These are phyloP conservation scores for Cephus nigrinus DNA, from an alignment of 2,888 invertebrate species.

Conservation along the genomic window DNA sequence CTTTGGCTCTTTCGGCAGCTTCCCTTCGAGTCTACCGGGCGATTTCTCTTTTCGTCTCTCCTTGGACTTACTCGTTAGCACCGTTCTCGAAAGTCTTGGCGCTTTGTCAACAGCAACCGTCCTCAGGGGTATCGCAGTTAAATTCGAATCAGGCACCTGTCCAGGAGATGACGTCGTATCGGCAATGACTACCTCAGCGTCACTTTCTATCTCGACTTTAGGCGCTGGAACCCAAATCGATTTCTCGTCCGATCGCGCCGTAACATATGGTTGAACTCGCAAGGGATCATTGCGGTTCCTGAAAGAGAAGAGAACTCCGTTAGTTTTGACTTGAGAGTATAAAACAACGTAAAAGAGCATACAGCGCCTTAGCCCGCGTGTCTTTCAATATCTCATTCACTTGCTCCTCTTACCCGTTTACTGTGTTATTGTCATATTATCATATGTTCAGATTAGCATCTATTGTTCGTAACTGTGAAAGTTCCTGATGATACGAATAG, in stretches of 20 bases:
- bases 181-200: not conserved
- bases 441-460: too few relatives aligned
- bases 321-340: not conserved
- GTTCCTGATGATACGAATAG: too few relatives aligned
- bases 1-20: not conserved
- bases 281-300: slow-evolving; percentile 4
- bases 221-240: slow-evolving; percentile 9
- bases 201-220: slow-evolving; percentile 9
- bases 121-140: not conserved
- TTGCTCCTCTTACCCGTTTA: too few relatives aligned
- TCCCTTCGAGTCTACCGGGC: not conserved
- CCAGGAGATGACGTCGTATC: too few relatives aligned
- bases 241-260: slow-evolving; percentile 9
- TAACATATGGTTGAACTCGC: slow-evolving; percentile 10
- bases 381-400: too few relatives aligned
- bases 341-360: too few relatives aligned
- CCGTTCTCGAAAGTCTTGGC: not conserved
- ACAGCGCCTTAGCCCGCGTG: too few relatives aligned
- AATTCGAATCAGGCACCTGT: too few relatives aligned
- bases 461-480: too few relatives aligned
- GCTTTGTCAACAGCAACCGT: too few relatives aligned
- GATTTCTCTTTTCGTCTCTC: not conserved
- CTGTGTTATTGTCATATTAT: too few relatives aligned
- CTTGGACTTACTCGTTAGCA: not conserved
- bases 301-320: slow-evolving; percentile 8